Conservation (phyloP, 2,888 invertebrate species). For the Exocentrus adspersus region DNA sequence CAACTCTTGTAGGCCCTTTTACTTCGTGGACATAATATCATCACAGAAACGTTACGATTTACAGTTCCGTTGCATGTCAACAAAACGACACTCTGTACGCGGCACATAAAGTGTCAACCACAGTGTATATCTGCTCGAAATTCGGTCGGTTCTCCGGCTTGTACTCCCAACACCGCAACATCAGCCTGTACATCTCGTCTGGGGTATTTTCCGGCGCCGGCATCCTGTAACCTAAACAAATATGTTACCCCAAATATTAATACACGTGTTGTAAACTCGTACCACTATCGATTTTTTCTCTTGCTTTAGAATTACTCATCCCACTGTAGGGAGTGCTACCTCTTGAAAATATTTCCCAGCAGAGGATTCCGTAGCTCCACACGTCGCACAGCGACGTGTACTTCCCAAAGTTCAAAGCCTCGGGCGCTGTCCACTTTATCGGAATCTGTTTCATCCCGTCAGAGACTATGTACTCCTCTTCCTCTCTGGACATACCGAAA, state of each 20-base stretch:
- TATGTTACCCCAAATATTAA: too few relatives aligned
- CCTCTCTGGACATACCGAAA: conserved; percentile 97
- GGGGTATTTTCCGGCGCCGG: conserved; percentile 90
- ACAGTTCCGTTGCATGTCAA: conserved; percentile 32
- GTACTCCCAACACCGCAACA: conserved; percentile 95
- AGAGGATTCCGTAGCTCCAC: conserved; percentile 95
- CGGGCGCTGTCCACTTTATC: conserved; percentile 98
- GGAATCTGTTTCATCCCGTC: conserved; percentile 99
- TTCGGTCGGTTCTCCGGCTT: conserved; percentile 91
- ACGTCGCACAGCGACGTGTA: conserved; percentile 96
- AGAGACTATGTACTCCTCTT: conserved; percentile 96
- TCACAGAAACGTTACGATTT: conserved; percentile 30
- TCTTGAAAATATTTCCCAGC: conserved; percentile 96
- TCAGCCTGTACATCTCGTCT: conserved; percentile 88
- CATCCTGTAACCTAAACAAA: conserved; percentile 84
- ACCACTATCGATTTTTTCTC: conserved; percentile 95
- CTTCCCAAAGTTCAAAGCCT: conserved; percentile 92
- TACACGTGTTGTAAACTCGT: conserved; percentile 42
- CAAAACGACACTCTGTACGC: conserved; percentile 59
- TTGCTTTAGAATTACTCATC: conserved; percentile 91
- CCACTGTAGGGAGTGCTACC: conserved; percentile 95
- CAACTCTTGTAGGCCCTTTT: neutral
- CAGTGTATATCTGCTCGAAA: conserved; percentile 87
- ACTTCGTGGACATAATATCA: conserved; percentile 23
- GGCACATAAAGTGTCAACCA: conserved; percentile 72